Base-by-base conservation (phyloP, 2,113 vertebrate species). In the Hyla sarda region DNA sequence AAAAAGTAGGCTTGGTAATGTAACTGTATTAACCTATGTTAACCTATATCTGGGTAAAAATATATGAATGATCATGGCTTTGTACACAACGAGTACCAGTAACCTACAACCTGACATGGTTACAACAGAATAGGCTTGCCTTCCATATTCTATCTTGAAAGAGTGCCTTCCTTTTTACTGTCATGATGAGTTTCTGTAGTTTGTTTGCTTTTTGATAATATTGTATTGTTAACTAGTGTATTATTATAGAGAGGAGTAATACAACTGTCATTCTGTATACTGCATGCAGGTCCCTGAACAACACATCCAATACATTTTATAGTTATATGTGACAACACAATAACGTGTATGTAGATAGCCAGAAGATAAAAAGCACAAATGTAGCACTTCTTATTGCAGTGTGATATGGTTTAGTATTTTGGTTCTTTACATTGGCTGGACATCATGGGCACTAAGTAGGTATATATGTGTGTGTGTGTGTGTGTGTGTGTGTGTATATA, bases 331-430 rank as follows among this genome's bases (percentile, higher is more conserved):
- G 78, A 81, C 48, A 30, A 23, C 71, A 74, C 23, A 45, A 28
- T 54, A 50, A 74, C 16, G 9, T 83, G 41, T 56, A 74, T 83
- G 41, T 58, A 74, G 67, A 58, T 62, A 80, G 60, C 62, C 41
- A 47, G 50, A 83, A 74, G 25, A 54, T 32, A n/a, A 34, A 65
- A 78, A 78, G 47, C 58, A 85, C 21, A 62, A 56, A 78, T 85
- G 73, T 37, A 85, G 84, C 84, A 79, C 54, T 56, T 50, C 32
- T 78, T 69, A 75, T 84, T 84, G 82, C 82, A 74, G 71, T 47
- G 71, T 84, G 69, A 84, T 84, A 84, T 84, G 82, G 50, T 58
- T 23, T 84, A 21, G 30, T 84, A 84, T 84, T 56, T 84, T 60
- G 82, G 71, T 74, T 58, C 78, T 81, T 81, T 23, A 81, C 78